phyloP scores from a whole-genome alignment of 2,113 vertebrate genomes.

The Lipophrys pholis region DNA sequence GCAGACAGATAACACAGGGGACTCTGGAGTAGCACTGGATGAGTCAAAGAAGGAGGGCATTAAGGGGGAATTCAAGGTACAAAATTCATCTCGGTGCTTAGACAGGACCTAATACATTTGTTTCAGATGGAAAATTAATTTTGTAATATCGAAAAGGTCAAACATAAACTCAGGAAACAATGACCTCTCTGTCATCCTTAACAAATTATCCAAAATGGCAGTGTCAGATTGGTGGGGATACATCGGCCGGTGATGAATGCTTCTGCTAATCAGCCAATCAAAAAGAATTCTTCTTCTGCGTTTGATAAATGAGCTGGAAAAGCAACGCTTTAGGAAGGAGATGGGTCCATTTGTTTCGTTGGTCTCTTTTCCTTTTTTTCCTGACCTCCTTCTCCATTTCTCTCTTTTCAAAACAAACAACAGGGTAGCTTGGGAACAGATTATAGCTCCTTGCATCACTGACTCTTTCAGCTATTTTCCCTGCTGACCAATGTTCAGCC shows the following conservation, averaged over 20 bases:
- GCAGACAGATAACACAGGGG: conserved; percentile 25
- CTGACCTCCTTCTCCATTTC: conserved; percentile 55
- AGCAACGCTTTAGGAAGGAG: conserved; percentile 74
- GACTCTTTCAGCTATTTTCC: conserved; percentile 79
- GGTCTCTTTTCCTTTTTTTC: conserved; percentile 56
- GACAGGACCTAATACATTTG: conserved; percentile 95
- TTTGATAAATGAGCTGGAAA: conserved; percentile 85
- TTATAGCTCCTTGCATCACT: conserved; percentile 84
- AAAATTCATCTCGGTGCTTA: conserved; percentile 87
- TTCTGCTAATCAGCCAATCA: conserved; percentile 92
- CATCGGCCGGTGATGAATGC: conserved; percentile 89
- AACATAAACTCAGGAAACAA: conserved; percentile 89
- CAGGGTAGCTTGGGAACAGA: conserved; percentile 77
- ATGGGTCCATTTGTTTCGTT: conserved; percentile 83
- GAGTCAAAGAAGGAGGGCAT: conserved; percentile 52
- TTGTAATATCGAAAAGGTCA: conserved; percentile 98
- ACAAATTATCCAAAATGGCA: conserved; percentile 95
- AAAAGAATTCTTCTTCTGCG: conserved; percentile 86
- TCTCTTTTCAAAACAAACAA: conserved; percentile 80
- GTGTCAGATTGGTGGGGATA: conserved; percentile 91
- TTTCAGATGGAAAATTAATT: conserved; percentile 96
- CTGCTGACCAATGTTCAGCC: conserved; percentile 79
- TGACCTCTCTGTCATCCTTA: conserved; percentile 93
- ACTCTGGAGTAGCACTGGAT: conserved; percentile 22
- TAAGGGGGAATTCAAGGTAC: conserved; percentile 85